A percentile compares a stretch with the other conserved stretches of the same genome.
Conservation (phyloP, 2,888 invertebrate genomes). For the Pocota personata region DNA sequence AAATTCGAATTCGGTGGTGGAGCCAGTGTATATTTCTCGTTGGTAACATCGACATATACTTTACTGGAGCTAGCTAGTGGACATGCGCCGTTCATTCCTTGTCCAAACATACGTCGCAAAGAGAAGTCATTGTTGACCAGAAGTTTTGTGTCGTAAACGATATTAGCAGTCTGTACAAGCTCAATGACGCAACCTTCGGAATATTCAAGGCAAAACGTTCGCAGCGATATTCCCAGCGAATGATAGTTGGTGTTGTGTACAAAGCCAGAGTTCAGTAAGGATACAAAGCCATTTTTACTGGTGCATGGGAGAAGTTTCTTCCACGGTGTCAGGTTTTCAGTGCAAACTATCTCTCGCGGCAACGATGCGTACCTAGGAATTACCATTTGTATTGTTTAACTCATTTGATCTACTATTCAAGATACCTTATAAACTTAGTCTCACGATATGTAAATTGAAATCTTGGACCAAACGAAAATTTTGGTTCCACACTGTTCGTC, state of each 20-base stretch:
- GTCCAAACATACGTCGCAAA: constrained; percentile 92
- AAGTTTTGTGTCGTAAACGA: constrained; percentile 90
- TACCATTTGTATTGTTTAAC: constrained; percentile 79
- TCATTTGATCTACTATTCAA: neutral
- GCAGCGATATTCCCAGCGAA: constrained; percentile 93
- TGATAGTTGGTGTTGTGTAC: constrained; percentile 97
- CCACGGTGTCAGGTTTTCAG: constrained; percentile 99
- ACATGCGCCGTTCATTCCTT: constrained; percentile 91
- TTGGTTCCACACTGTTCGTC: constrained; percentile 92
- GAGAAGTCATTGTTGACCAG: constrained; percentile 90
- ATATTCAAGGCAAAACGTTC: constrained; percentile 88
- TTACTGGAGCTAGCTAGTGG: constrained; percentile 90
- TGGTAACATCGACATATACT: constrained; percentile 91
- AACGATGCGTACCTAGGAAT: constrained; percentile 91
- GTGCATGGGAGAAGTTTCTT: constrained; percentile 98
- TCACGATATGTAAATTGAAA: constrained; percentile 74
- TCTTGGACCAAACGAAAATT: constrained; percentile 90
- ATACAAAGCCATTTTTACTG: constrained; percentile 93
- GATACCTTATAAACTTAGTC: constrained; percentile 60
- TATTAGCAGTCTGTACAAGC: constrained; percentile 92
- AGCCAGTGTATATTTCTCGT: constrained; percentile 86
- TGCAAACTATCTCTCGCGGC: constrained; percentile 98
- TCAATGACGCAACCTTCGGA: constrained; percentile 88
- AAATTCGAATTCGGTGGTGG: constrained; percentile 86
- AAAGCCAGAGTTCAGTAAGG: constrained; percentile 93